A percentile compares a stretch with the other conserved stretches of the same genome.
Conservation (phyloP, 2,888 invertebrate species). For the Drosophila antonietae region DNA sequence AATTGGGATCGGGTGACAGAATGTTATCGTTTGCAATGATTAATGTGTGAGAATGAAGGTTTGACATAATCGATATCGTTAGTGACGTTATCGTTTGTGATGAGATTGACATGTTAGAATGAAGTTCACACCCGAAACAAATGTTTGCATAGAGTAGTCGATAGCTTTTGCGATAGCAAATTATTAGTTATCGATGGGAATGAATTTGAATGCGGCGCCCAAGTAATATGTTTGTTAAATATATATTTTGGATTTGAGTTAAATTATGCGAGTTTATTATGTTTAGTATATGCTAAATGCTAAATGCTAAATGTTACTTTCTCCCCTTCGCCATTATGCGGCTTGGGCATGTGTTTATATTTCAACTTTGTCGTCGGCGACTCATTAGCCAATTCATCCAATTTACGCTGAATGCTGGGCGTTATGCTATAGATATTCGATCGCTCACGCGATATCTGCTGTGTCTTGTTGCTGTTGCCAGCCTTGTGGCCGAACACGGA, state of each 20-base stretch:
- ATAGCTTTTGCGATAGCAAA: not conserved
- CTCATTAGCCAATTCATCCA: conserved; percentile 71
- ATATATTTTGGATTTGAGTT: conserved; percentile 30
- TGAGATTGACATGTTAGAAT: not conserved
- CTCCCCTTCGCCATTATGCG: conserved; percentile 29
- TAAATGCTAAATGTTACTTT: conserved; percentile 53
- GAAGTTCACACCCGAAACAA: not conserved
- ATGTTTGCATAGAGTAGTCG: not conserved
- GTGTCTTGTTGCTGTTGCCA: conserved; percentile 16
- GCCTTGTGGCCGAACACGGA: conserved; percentile 58
- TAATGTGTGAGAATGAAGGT: not conserved
- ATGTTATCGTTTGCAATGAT: conserved; percentile 15
- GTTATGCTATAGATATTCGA: conserved; percentile 73
- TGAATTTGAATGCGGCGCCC: conserved; percentile 26
- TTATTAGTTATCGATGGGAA: conserved; percentile 9
- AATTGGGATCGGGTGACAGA: not conserved
- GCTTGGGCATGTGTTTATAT: conserved; percentile 16
- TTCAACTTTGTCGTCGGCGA: conserved; percentile 50
- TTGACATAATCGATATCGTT: not conserved
- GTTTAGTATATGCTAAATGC: conserved; percentile 33
- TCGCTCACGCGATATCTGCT: conserved; percentile 36
- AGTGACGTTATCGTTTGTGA: not conserved
- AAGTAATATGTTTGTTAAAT: conserved; percentile 36
- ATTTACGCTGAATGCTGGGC: conserved; percentile 72
- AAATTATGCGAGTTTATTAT: conserved; percentile 51